Base-by-base conservation (phyloP, 2,113 vertebrate species). In the Choloepus hoffmanni region DNA sequence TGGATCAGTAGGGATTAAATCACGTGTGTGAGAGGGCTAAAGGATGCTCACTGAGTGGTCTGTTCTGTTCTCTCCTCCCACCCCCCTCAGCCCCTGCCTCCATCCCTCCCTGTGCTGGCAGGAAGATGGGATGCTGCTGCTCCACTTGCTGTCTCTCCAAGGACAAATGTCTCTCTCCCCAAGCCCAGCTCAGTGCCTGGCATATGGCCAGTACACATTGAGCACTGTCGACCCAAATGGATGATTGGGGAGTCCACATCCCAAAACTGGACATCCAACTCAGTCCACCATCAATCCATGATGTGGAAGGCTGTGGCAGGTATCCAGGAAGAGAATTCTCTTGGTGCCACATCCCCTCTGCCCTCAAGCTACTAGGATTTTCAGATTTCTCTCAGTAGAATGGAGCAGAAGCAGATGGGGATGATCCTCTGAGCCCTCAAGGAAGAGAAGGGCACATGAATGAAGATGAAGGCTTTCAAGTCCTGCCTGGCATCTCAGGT, bases 41-140 rank as follows among this genome's bases (percentile, higher is more conserved):
- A 33, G 26, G 36, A 33, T 4, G 30, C n/a, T 33, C 40, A 9
- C 63, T 0, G 8, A n/a, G 15, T 0, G 6, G 53, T 43, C 45
- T 30, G 14, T 45, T 10, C 21, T 30, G n/a, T 16, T 23, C 30
- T 74, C 45, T 60, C 63, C 9, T 68, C 67, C 30, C 15, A 5
- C 5, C 33, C 21, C 45, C n/a, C 30, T 48, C 4, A 0, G 16
- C 50, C 63, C 33, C 53, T 6, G n/a, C 23, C 60, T 68, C 55
- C 14, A 5, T 10, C 2, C 23, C 55, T 65, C 77, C 60, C 67
- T 48, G 50, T 50, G 60, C 5, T 58, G 60, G 62, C 36, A 92
- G 88, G 65, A 60, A 92, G 58, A 36, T 13, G 18, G 30, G 85
- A 18, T 60, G 58, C 58, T 60, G 58, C 19, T 18, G 58, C 15